A percentile compares a stretch with the other conserved stretches of the same genome.
These are phyloP conservation scores for Zaprionus vittiger DNA, from an alignment of 1,140 invertebrate genomes.

Conservation along the genomic window DNA sequence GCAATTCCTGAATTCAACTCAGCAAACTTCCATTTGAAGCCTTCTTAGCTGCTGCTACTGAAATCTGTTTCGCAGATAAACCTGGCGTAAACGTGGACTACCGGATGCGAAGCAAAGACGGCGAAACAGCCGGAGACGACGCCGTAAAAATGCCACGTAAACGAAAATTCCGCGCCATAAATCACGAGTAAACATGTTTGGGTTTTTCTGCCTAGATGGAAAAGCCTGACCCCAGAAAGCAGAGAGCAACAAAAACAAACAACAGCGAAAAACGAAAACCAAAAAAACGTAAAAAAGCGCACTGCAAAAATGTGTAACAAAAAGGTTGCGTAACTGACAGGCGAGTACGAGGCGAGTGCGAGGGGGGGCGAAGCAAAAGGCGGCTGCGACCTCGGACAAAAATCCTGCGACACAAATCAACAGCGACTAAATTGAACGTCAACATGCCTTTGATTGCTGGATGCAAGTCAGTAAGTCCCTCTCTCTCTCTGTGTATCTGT, in stretches of 20 bases:
- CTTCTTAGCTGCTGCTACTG: neutral
- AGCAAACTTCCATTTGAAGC: neutral
- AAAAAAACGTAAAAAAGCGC: conserved; percentile 15
- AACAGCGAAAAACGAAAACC: conserved; percentile 33
- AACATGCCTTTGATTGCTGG: conserved; percentile 76
- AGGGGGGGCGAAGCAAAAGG: conserved; percentile 10
- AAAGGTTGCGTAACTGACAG: conserved; percentile 71
- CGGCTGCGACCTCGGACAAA: conserved; percentile 35
- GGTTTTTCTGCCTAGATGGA: conserved; percentile 42
- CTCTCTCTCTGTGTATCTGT: conserved; percentile 10
- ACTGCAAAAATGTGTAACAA: conserved; percentile 39
- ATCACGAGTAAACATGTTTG: conserved; percentile 71
- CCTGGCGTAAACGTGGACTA: conserved; percentile 2
- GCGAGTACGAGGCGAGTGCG: conserved; percentile 31
- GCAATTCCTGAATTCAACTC: neutral
- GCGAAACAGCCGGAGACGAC: conserved; percentile 36
- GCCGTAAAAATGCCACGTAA: conserved; percentile 53
- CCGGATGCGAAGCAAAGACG: conserved; percentile 7
- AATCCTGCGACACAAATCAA: conserved; percentile 73
- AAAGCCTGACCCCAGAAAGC: conserved; percentile 16
- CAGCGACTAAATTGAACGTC: conserved; percentile 76
- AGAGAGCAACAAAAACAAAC: conserved; percentile 6
- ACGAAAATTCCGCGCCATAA: conserved; percentile 78
- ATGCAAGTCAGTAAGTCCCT: conserved; percentile 36
- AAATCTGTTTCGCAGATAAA: neutral